Conservation (phyloP, 1,140 invertebrate genomes). For the Melipona quadrifasciata region DNA sequence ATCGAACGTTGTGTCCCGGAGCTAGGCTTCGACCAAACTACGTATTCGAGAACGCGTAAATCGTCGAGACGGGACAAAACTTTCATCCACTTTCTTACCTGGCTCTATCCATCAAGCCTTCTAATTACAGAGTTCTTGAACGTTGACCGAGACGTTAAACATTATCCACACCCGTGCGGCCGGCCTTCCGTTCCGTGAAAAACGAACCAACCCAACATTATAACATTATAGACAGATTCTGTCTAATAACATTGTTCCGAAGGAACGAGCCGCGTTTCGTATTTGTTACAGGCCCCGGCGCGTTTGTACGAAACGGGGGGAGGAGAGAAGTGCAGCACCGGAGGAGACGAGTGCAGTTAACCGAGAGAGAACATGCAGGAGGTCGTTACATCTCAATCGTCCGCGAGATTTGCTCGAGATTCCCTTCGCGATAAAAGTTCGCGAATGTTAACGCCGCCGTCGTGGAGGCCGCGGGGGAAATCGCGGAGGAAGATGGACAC, state of each 20-base stretch:
- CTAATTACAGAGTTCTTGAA: conserved; percentile 26
- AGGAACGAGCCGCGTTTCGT: conserved; percentile 7
- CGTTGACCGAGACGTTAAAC: conserved; percentile 20
- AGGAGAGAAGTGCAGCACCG: conserved; percentile 38
- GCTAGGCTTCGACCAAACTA: not conserved
- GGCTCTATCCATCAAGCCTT: conserved; percentile 22
- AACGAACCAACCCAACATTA: not conserved
- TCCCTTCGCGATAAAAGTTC: not conserved
- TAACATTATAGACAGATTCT: conserved; percentile 53
- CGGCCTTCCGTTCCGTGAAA: conserved; percentile 6
- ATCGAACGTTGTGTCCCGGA: conserved; percentile 19
- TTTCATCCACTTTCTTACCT: conserved; percentile 34
- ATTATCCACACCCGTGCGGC: not conserved
- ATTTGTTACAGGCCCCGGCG: not conserved
- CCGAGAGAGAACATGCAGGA: not conserved
- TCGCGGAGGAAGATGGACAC: no score
- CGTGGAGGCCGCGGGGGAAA: conserved; percentile 10
- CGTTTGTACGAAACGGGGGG: not conserved
- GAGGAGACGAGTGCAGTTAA: not conserved
- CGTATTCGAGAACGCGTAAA: not conserved
- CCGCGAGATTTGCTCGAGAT: conserved; percentile 1
- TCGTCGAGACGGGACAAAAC: not conserved
- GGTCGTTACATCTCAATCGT: conserved; percentile 23
- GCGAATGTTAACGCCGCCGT: not conserved
- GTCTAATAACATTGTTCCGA: conserved; percentile 51